Conservation (phyloP, 2,113 vertebrate species). For the Phyllostomus hastatus region DNA sequence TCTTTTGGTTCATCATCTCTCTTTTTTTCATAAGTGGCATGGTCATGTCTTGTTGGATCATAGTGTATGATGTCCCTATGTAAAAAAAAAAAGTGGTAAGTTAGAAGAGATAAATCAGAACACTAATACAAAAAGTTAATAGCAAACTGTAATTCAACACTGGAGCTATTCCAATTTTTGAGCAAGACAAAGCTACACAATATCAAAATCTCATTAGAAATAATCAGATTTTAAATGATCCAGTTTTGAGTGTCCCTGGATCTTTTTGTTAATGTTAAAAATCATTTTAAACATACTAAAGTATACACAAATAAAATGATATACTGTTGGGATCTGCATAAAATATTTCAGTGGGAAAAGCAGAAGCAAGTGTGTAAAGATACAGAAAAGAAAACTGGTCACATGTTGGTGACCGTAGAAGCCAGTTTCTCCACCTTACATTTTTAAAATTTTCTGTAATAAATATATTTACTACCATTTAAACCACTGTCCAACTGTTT, state of each 20-base stretch:
- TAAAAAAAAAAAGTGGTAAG: neutral
- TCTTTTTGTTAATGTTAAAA: neutral
- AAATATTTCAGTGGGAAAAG: neutral
- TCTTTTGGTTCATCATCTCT: conserved; percentile 79
- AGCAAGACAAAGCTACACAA: neutral
- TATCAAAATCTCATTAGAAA: neutral
- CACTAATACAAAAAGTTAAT: neutral
- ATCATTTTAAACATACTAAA: neutral
- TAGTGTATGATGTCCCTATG: conserved; percentile 92
- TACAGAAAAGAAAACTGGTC: neutral
- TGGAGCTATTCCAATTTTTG: neutral
- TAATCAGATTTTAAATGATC: neutral
- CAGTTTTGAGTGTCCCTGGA: neutral
- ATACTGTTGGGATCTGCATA: neutral
- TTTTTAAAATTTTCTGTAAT: neutral
- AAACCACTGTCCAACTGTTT: neutral
- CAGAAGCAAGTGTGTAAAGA: neutral
- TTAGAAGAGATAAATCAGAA: neutral
- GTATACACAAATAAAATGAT: neutral
- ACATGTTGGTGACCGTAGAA: neutral
- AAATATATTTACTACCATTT: neutral
- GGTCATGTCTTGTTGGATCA: conserved; percentile 92
- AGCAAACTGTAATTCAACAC: neutral
- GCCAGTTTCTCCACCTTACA: neutral
- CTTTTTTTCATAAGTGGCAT: conserved; percentile 89